phyloP scores from a whole-genome alignment of 2,113 vertebrate species.

The Verasper variegatus region DNA sequence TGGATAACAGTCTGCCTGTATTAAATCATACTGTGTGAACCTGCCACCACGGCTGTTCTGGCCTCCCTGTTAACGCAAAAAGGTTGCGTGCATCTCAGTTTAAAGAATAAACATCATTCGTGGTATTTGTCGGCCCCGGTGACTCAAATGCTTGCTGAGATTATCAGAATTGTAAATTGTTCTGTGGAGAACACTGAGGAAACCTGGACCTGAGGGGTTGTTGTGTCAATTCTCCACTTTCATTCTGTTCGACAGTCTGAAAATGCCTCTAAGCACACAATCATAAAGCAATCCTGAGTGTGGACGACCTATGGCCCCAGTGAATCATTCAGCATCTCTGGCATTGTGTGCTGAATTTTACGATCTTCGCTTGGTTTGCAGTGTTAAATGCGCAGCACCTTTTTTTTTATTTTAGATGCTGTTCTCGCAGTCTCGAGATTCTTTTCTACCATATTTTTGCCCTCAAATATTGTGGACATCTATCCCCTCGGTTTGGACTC shows the following conservation, averaged over 20 bases:
- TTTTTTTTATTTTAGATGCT: conserved; percentile 19
- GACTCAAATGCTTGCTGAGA: background rate
- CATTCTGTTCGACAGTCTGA: conserved; percentile 23
- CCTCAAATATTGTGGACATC: background rate
- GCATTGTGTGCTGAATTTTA: conserved; percentile 35
- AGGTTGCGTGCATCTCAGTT: background rate
- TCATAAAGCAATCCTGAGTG: conserved; percentile 63
- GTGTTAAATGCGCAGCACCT: conserved; percentile 20
- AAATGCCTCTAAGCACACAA: conserved; percentile 57
- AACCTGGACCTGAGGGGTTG: background rate
- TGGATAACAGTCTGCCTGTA: conserved; percentile 33
- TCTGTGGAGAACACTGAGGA: background rate
- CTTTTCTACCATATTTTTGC: background rate
- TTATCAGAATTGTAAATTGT: conserved; percentile 28
- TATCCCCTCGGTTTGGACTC: conserved; percentile 9
- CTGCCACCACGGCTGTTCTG: background rate
- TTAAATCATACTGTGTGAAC: conserved; percentile 5
- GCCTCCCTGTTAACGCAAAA: conserved; percentile 1
- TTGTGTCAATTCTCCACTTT: conserved; percentile 33
- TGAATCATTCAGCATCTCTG: conserved; percentile 60
- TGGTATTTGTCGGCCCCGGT: background rate
- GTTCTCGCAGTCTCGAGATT: too few relatives aligned
- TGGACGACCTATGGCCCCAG: conserved; percentile 35
- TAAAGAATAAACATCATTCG: conserved; percentile 13
- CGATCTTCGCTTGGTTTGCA: background rate